phyloP scores from a whole-genome alignment of 2,888 invertebrate species.

The Polia nebulosa region DNA sequence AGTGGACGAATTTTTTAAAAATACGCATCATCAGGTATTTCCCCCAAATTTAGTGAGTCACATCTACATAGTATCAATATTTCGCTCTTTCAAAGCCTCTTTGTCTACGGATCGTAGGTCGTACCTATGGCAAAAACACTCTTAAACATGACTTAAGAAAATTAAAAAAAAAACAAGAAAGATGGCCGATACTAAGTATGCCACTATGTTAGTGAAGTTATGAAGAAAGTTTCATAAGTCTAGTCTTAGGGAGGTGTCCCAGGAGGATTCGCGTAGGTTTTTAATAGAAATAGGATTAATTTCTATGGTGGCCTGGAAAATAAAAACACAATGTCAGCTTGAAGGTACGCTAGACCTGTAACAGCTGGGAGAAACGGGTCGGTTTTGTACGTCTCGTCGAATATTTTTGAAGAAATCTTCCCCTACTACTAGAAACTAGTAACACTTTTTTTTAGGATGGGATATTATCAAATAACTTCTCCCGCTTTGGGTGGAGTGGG shows the following conservation, averaged over 20 bases:
- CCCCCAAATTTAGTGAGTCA: not conserved
- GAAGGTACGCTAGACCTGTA: not conserved
- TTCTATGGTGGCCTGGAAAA: constrained; percentile 34
- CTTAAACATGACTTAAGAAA: not conserved
- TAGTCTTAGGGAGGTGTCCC: constrained; percentile 16
- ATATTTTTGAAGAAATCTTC: not conserved
- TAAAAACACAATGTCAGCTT: constrained; percentile 30
- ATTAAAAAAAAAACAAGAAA: not conserved
- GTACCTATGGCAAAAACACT: not conserved
- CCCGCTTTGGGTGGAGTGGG: too few relatives aligned
- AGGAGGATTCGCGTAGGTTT: constrained; percentile 19
- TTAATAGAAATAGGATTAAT: constrained; percentile 50
- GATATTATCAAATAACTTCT: too few relatives aligned
- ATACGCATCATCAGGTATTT: not conserved
- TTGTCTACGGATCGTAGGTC: not conserved
- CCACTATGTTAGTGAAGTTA: constrained; percentile 33
- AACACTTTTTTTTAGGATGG: not conserved
- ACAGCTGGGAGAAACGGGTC: constrained; percentile 16
- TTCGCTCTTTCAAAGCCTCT: not conserved
- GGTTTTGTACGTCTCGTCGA: constrained; percentile 6
- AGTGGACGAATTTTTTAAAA: not conserved
- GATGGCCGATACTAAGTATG: constrained; percentile 17
- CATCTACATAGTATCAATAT: not conserved
- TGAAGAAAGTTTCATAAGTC: constrained; percentile 44
- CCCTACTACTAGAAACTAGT: not conserved